These are phyloP conservation scores for Catharus bicknelli DNA, from an alignment of 2,113 vertebrate genomes.

Conservation along the genomic window DNA sequence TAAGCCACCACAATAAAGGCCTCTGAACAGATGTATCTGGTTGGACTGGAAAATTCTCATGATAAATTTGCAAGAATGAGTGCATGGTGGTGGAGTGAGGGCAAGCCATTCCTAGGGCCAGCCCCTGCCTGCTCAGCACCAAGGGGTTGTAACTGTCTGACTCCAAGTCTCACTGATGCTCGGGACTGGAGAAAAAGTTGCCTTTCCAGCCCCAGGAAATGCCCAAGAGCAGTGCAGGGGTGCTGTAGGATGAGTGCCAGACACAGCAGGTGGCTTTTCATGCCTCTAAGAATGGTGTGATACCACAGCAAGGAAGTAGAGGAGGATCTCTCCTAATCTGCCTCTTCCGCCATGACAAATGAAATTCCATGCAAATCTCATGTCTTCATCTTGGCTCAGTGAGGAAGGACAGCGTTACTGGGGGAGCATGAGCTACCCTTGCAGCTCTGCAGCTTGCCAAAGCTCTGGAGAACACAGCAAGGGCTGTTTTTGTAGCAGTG, in stretches of 20 bases:
- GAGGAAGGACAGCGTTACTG: background rate
- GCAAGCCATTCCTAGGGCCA: background rate
- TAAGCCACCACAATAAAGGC: slow-evolving; percentile 1
- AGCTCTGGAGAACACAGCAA: background rate
- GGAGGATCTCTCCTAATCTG: background rate
- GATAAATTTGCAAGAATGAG: slow-evolving; percentile 4
- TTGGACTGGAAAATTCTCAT: slow-evolving; percentile 14
- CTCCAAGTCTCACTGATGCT: background rate
- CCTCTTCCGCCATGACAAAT: background rate
- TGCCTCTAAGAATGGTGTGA: background rate
- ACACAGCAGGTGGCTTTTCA: background rate
- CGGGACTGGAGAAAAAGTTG: background rate
- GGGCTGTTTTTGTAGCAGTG: background rate
- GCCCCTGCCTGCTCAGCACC: background rate
- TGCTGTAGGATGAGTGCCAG: background rate
- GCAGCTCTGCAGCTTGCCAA: background rate
- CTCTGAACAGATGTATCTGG: background rate
- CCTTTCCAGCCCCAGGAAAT: background rate
- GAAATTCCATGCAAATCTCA: rapidly evolving
- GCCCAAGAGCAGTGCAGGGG: background rate
- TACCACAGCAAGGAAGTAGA: background rate
- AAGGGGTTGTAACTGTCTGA: background rate
- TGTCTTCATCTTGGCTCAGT: background rate
- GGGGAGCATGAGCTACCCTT: background rate
- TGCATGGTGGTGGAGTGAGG: background rate